Evolutionary conservation across 2,888 invertebrate genomes (phyloP).

Genomic region (Helicoverpa assulta): DNA sequence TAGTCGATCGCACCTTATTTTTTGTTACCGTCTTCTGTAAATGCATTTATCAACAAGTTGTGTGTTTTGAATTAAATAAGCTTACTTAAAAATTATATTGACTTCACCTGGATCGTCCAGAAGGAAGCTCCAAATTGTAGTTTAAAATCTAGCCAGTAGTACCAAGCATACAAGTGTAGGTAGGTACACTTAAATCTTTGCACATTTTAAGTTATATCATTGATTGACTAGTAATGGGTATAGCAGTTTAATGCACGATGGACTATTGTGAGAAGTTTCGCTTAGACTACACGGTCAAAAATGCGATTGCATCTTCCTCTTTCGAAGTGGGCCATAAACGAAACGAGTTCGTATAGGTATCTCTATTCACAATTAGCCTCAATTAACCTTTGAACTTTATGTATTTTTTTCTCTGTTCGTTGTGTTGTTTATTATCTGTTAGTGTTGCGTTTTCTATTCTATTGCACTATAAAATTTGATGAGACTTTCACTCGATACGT

Average conservation of each 20-base stretch:
- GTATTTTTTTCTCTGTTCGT: constrained; percentile 32
- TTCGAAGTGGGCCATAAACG: constrained; percentile 41
- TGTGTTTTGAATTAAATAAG: no score
- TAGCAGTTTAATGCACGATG: neutral
- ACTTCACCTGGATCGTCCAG: neutral
- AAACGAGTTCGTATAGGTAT: constrained; percentile 50
- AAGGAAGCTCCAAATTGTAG: constrained; percentile 12
- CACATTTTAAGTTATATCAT: no score
- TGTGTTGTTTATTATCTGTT: constrained; percentile 37
- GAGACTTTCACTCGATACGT: constrained; percentile 48
- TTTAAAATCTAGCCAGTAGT: neutral
- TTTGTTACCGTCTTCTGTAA: constrained; percentile 17
- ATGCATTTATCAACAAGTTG: no score
- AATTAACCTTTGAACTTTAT: constrained; percentile 58
- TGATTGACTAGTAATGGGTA: neutral
- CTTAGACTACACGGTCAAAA: neutral
- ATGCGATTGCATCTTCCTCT: constrained; percentile 23
- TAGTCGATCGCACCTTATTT: constrained; percentile 59
- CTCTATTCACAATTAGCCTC: constrained; percentile 53
- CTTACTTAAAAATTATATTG: no score
- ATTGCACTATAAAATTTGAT: constrained; percentile 48
- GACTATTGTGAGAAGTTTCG: neutral
- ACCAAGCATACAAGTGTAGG: no score
- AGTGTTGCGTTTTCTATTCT: constrained; percentile 37
- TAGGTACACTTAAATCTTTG: no score